Percentiles rank a stretch among this genome's conserved stretches.
Evolutionary conservation across 2,888 invertebrate genomes (phyloP).

Genomic region (Nomada ferruginata): DNA sequence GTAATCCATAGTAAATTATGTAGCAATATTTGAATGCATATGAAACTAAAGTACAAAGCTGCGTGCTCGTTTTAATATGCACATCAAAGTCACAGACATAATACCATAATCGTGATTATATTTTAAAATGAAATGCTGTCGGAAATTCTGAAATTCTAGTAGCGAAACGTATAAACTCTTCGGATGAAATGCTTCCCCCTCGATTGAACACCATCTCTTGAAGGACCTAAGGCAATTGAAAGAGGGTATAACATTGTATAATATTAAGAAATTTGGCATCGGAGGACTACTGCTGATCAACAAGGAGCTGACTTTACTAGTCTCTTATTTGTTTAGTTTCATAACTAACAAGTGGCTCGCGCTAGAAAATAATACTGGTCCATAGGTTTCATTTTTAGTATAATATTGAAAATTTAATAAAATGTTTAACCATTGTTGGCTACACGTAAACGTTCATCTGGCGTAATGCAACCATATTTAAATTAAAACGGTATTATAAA

Average conservation of each 20-base stretch:
- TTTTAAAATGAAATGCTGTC: constrained; percentile 86
- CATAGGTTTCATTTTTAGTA: too few species aligned
- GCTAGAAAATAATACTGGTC: too few species aligned
- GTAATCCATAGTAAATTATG: constrained; percentile 17
- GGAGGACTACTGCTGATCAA: too few species aligned
- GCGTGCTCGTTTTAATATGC: neutral
- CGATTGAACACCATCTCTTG: constrained; percentile 87
- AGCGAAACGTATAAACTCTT: constrained; percentile 87
- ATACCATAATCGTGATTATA: constrained; percentile 46
- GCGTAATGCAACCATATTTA: too few species aligned
- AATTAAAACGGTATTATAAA: too few species aligned
- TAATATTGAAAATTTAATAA: too few species aligned
- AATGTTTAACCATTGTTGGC: too few species aligned
- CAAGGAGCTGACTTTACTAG: too few species aligned
- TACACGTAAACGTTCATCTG: too few species aligned
- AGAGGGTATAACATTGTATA: neutral
- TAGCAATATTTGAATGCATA: neutral
- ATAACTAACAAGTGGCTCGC: too few species aligned
- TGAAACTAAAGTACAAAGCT: neutral
- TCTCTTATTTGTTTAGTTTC: too few species aligned
- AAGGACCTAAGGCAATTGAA: constrained; percentile 85
- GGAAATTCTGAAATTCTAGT: constrained; percentile 88
- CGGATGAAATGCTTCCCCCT: constrained; percentile 86
- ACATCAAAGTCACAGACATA: neutral
- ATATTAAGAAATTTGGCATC: too few species aligned